Evolutionary conservation across 2,797 vertebrate genomes (phyloP).

Genomic region (Poecilia gillii): DNA sequence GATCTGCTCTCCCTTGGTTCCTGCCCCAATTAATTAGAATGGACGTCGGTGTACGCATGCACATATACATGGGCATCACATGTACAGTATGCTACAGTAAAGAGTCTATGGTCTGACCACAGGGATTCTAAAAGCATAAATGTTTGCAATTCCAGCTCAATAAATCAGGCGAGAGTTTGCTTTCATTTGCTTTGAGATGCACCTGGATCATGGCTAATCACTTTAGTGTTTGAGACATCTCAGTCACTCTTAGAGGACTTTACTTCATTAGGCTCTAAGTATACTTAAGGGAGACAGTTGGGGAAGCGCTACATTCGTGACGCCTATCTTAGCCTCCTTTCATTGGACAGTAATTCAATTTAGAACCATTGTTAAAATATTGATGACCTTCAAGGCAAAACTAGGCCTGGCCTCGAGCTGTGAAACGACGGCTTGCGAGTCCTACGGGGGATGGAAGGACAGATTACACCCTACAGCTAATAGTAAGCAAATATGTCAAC

Average conservation of each 20-base stretch:
- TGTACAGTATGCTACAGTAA: conserved; percentile 10
- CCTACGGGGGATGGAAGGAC: conserved; percentile 15
- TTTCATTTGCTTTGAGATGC: not conserved
- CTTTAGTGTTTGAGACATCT: not conserved
- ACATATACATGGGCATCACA: conserved; percentile 9
- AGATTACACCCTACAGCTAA: conserved; percentile 44
- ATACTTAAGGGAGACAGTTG: conserved; percentile 7
- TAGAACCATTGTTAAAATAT: conserved; percentile 42
- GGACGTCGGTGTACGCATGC: conserved; percentile 19
- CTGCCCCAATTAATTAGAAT: conserved; percentile 77
- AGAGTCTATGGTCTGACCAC: not conserved
- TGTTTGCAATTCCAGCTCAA: not conserved
- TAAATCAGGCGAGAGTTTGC: not conserved
- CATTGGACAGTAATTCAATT: conserved; percentile 40
- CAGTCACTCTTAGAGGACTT: not conserved
- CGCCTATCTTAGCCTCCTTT: conserved; percentile 33
- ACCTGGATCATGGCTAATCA: not conserved
- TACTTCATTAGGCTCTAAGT: not conserved
- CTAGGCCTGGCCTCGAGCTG: conserved; percentile 36
- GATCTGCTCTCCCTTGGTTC: conserved; percentile 71
- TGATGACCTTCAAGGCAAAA: conserved; percentile 49
- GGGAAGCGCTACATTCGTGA: conserved; percentile 26
- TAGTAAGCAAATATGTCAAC: conserved; percentile 18
- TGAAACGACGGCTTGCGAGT: conserved; percentile 23
- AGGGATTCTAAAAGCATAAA: conserved; percentile 2